Evolutionary conservation across 1,140 invertebrate species (phyloP), one percentile per base, ranked within the genome.

Genomic region (Cyclina sinensis): DNA sequence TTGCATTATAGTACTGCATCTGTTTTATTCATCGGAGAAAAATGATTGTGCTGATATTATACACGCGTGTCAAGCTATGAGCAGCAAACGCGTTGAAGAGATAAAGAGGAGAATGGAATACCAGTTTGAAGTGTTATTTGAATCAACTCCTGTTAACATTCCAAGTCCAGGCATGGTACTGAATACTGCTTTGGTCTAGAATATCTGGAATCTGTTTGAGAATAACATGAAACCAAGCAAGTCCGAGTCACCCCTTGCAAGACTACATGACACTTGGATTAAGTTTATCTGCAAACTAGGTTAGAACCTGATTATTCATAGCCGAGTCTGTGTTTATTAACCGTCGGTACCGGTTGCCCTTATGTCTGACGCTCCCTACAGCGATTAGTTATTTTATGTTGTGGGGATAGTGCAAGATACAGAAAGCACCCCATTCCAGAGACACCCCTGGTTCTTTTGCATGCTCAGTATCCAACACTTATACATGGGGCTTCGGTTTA

Each of bases 111-210:
- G 57, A 18, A 27, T 62, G n/a, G 57, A 4, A 27, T 27, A 62
- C 1, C 14, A 62, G 24, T 27, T 62, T n/a, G 5, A 3, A 24
- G 7, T 62, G 90, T 14, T 84, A 93, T 73, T 68, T 95, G 14
- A 94, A 95, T 80, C 90, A 92, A 48, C 57, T 94, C 12, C 89
- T 95, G 35, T 84, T 3, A 14, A 3, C 1, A 21, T 51, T 12
- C 59, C 65, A 18, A 48, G 43, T 37, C 65, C 65, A 18, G n/a
- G 43, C 24, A 7, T 84, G n/a, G 39, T 84, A 48, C 65, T 84
- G 11, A 70, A 84, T 43, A 24, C 62, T 32, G 73, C 57, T 4
- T 73, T 84, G 14, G 43, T 70, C 7, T 73, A 84, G 35, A 84
- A 30, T n/a, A 39, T 84, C 7, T 84, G 81, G n/a, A 32, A 62